Evolutionary conservation across 1,140 invertebrate species (phyloP).

Genomic region (Penaeus indicus): DNA sequence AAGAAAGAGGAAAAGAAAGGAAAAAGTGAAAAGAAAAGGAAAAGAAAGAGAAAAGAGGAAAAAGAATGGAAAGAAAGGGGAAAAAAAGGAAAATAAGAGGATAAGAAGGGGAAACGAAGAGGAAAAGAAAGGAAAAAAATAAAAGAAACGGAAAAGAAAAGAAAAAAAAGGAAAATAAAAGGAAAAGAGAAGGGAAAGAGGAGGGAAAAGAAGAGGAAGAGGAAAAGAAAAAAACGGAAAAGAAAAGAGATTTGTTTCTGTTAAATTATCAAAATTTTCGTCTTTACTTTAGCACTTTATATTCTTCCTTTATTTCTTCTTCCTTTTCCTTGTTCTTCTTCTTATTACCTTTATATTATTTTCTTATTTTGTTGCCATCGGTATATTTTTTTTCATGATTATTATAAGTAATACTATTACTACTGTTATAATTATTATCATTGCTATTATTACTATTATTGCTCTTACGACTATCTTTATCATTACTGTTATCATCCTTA

Average conservation of each 20-base stretch:
- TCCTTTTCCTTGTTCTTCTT: too few relatives aligned
- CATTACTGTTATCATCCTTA: too few relatives aligned
- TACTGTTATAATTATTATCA: too few relatives aligned
- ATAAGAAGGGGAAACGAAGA: not conserved
- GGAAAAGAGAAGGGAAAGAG: not conserved
- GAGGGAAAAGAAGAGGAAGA: not conserved
- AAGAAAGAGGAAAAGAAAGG: not conserved
- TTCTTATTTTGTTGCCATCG: too few relatives aligned
- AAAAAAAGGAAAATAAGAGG: not conserved
- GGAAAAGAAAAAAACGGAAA: not conserved
- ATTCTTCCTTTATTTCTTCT: too few relatives aligned
- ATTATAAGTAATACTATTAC: too few relatives aligned
- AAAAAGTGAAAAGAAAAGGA: not conserved
- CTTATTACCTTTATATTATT: too few relatives aligned
- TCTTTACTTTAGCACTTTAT: too few relatives aligned
- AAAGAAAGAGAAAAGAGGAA: not conserved
- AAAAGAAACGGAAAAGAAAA: not conserved
- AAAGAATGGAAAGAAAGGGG: not conserved
- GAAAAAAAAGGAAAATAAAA: not conserved
- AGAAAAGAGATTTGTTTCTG: not conserved
- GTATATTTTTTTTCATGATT: too few relatives aligned
- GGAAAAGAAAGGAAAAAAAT: not conserved
- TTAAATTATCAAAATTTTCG: not conserved
- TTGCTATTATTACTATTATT: too few relatives aligned
- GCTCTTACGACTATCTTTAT: too few relatives aligned